Conservation (phyloP, 2,113 vertebrate species). For the Eonycteris spelaea region DNA sequence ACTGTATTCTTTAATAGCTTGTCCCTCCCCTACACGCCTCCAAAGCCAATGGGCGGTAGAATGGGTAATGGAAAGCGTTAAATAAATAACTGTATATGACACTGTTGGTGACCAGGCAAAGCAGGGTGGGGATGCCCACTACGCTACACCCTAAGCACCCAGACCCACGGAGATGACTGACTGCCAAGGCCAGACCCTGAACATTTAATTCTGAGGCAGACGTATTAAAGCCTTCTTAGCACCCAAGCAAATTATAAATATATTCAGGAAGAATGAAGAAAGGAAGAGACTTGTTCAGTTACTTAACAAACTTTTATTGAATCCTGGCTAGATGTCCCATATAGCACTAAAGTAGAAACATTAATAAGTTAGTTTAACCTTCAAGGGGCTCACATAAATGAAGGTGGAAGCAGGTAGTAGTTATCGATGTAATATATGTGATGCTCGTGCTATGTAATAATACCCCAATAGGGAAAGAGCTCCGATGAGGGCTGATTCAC, state of each 20-base stretch:
- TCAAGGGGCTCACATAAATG: background rate
- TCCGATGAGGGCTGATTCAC: background rate
- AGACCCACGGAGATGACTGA: background rate
- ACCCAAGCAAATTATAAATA: background rate
- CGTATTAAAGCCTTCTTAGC: background rate
- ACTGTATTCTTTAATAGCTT: background rate
- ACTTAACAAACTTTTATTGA: background rate
- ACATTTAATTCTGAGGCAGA: background rate
- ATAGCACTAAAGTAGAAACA: background rate
- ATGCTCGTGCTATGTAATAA: background rate
- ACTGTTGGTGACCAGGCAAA: background rate
- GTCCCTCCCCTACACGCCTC: background rate
- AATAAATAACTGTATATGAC: background rate
- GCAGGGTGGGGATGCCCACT: background rate
- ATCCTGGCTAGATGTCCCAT: background rate
- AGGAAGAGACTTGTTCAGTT: background rate
- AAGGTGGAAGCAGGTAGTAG: background rate
- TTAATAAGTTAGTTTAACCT: background rate
- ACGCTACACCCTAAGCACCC: background rate
- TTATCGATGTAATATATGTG: fast-evolving
- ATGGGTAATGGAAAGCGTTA: background rate
- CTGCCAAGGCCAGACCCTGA: background rate
- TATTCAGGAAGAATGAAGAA: background rate
- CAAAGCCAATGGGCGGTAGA: background rate
- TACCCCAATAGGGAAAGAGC: background rate